Percentiles rank a stretch among this genome's conserved stretches.
Evolutionary conservation across 2,888 invertebrate genomes (phyloP).

Genomic region (Scaptomyza caliginosa): DNA sequence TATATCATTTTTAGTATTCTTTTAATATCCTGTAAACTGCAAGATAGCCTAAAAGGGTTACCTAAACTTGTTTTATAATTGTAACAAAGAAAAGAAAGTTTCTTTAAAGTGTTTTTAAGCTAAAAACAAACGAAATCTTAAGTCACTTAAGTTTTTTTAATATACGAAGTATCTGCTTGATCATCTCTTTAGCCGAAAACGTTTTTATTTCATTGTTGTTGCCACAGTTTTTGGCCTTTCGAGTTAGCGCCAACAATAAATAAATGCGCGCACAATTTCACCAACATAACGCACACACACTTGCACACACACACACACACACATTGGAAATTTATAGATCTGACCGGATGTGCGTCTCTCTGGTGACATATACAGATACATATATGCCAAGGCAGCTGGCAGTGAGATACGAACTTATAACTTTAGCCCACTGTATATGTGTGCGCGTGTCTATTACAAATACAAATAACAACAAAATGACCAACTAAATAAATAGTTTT

Average conservation of each 20-base stretch:
- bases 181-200: not conserved
- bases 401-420: slow-evolving; percentile 58
- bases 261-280: slow-evolving; percentile 69
- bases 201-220: slow-evolving; percentile 50
- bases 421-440: slow-evolving; percentile 28
- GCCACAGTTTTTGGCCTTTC: slow-evolving; percentile 67
- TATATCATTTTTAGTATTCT: slow-evolving; percentile 66
- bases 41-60: not conserved
- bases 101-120: not conserved
- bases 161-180: not conserved
- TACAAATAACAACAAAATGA: slow-evolving; percentile 77
- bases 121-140: not conserved
- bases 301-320: slow-evolving; percentile 1
- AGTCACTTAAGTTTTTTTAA: no score
- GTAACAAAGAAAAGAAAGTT: not conserved
- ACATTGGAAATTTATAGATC: slow-evolving; percentile 71
- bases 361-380: slow-evolving; percentile 69
- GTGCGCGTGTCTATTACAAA: slow-evolving; percentile 71
- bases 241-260: slow-evolving; percentile 76
- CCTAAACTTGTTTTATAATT: no score
- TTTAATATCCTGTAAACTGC: not conserved
- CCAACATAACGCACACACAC: slow-evolving; percentile 23
- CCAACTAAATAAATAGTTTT: slow-evolving; percentile 80
- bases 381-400: slow-evolving; percentile 1
- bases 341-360: slow-evolving; percentile 73